These are phyloP conservation scores for Characodon lateralis DNA, from an alignment of 2,797 vertebrate genomes.

Conservation along the genomic window DNA sequence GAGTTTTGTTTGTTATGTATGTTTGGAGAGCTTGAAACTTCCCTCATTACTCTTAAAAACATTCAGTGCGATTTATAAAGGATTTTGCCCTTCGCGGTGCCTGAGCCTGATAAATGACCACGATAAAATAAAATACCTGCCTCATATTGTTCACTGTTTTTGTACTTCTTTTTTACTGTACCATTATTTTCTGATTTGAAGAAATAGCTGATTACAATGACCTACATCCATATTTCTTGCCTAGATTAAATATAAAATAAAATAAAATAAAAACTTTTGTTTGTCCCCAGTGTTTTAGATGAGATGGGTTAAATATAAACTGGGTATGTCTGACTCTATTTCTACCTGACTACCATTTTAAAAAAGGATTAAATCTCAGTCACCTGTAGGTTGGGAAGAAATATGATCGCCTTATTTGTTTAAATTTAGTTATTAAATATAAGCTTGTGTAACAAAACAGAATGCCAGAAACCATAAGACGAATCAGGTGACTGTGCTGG, in stretches of 20 bases:
- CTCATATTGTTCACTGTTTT: neutral
- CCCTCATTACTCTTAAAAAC: neutral
- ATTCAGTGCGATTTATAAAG: neutral
- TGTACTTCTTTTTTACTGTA: neutral
- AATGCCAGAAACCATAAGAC: neutral
- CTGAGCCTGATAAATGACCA: neutral
- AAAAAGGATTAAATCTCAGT: neutral
- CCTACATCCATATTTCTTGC: neutral
- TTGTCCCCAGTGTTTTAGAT: too few relatives aligned
- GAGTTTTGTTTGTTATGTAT: too few relatives aligned
- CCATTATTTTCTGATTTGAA: neutral
- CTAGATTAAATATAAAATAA: neutral
- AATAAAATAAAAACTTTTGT: neutral
- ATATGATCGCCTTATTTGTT: slow-evolving; percentile 10
- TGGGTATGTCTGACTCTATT: neutral
- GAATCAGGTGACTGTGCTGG: neutral
- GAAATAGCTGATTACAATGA: neutral
- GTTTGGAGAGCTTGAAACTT: neutral
- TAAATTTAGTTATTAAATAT: slow-evolving; percentile 2
- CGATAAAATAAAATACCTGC: neutral
- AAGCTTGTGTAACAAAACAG: neutral
- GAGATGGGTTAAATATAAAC: neutral
- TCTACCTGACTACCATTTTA: neutral
- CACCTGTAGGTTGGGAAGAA: neutral
- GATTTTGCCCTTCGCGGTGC: neutral